Percentiles rank a stretch among this genome's conserved stretches.
Conservation (phyloP, 2,888 invertebrate genomes). For the Oligia fasciuncula region DNA sequence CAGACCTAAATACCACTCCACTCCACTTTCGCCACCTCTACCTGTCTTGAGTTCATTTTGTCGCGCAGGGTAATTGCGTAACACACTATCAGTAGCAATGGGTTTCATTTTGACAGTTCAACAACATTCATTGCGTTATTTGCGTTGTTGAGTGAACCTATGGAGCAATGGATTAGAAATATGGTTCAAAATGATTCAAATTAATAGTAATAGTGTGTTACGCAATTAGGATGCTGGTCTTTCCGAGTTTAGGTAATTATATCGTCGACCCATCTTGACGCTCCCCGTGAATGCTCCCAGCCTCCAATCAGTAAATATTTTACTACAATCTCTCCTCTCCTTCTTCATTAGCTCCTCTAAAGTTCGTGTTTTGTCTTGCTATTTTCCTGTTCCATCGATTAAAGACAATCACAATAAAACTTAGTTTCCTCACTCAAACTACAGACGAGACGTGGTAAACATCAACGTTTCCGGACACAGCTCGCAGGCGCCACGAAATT, state of each 20-base stretch:
- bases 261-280: not conserved
- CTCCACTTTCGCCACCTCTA: not conserved
- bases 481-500: constrained; percentile 35
- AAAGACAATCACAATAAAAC: constrained; percentile 28
- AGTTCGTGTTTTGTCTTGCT: not conserved
- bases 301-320: not conserved
- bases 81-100: too few relatives aligned
- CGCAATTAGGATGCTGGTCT: not conserved
- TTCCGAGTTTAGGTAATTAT: not conserved
- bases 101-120: too few relatives aligned
- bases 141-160: too few relatives aligned
- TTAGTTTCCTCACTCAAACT: not conserved
- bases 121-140: too few relatives aligned
- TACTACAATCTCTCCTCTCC: not conserved
- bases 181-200: too few relatives aligned
- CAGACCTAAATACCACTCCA: too few relatives aligned
- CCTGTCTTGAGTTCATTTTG: not conserved
- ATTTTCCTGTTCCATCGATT: constrained; percentile 20
- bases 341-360: not conserved
- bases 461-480: constrained; percentile 27
- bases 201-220: too few relatives aligned
- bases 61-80: too few relatives aligned
- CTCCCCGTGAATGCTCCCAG: not conserved
- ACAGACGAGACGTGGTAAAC: constrained; percentile 16
- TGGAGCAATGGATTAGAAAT: too few relatives aligned